Conservation (phyloP, 2,113 vertebrate species). For the Oncorhynchus kisutch region DNA sequence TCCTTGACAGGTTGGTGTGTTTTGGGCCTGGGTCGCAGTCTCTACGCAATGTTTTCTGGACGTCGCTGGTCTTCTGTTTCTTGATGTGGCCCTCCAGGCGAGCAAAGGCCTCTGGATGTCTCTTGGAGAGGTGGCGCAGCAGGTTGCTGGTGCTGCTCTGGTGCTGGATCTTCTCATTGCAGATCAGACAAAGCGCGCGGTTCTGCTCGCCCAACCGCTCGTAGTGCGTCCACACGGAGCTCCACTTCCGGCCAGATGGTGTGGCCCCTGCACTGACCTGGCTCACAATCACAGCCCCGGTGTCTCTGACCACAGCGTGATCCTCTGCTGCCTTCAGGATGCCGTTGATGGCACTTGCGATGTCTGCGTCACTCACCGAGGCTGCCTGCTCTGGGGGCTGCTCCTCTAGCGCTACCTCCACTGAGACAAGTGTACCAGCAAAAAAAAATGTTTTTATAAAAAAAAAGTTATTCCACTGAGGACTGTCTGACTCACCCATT, state of each 20-base stretch:
- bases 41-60: neutral
- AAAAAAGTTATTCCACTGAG: too few relatives aligned
- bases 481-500: too few relatives aligned
- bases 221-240: constrained; percentile 66
- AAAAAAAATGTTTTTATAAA: too few relatives aligned
- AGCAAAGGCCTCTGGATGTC: constrained; percentile 56
- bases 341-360: constrained; percentile 29
- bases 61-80: neutral
- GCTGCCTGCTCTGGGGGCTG: constrained; percentile 7
- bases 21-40: neutral
- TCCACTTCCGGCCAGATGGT: constrained; percentile 39
- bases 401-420: constrained; percentile 40
- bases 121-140: constrained; percentile 64
- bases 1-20: neutral
- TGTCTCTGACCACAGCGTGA: constrained; percentile 15
- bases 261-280: neutral
- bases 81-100: constrained; percentile 20
- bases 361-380: constrained; percentile 29
- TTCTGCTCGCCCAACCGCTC: constrained; percentile 50
- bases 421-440: constrained; percentile 24
- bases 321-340: constrained; percentile 31
- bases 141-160: constrained; percentile 65
- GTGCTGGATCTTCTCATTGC: constrained; percentile 64
- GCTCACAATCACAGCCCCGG: neutral
- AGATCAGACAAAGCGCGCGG: constrained; percentile 58